phyloP scores from a whole-genome alignment of 2,888 invertebrate species.

The Sinodicranocentrus sp. region DNA sequence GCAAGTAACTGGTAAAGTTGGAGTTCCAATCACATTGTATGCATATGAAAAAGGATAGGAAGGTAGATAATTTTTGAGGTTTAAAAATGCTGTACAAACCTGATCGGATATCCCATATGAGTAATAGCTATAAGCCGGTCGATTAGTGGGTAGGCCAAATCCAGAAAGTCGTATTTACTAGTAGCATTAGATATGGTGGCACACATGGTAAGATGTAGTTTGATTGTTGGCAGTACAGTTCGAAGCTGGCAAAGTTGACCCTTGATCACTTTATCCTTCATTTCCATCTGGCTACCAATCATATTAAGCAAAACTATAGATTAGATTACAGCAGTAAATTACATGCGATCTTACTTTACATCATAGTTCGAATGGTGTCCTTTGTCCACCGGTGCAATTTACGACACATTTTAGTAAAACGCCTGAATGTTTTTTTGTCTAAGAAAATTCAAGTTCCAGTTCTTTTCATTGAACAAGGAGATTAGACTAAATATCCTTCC shows the following conservation, averaged over 20 bases:
- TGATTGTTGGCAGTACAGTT: constrained; percentile 84
- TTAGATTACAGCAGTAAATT: constrained; percentile 12
- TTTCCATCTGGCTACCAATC: constrained; percentile 76
- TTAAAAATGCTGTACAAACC: too few relatives aligned
- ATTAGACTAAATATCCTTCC: too few relatives aligned
- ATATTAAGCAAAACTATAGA: constrained; percentile 52
- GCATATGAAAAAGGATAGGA: constrained; percentile 1
- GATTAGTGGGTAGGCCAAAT: constrained; percentile 84
- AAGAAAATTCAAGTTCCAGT: too few relatives aligned
- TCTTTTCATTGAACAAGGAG: too few relatives aligned
- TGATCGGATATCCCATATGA: constrained; percentile 80
- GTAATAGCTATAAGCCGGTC: constrained; percentile 84
- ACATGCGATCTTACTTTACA: constrained; percentile 6
- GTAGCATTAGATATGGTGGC: constrained; percentile 86
- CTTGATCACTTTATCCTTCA: constrained; percentile 81
- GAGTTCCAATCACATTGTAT: too few relatives aligned
- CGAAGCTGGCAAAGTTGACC: constrained; percentile 81
- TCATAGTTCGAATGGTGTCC: not conserved
- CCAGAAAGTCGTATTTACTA: constrained; percentile 87
- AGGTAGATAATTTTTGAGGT: not conserved
- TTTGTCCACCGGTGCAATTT: constrained; percentile 27
- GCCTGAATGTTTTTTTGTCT: too few relatives aligned
- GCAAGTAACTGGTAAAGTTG: too few relatives aligned
- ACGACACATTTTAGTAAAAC: too few relatives aligned
- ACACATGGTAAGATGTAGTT: constrained; percentile 83